Conservation (phyloP, 2,888 invertebrate genomes). For the Lobophora halterata region DNA sequence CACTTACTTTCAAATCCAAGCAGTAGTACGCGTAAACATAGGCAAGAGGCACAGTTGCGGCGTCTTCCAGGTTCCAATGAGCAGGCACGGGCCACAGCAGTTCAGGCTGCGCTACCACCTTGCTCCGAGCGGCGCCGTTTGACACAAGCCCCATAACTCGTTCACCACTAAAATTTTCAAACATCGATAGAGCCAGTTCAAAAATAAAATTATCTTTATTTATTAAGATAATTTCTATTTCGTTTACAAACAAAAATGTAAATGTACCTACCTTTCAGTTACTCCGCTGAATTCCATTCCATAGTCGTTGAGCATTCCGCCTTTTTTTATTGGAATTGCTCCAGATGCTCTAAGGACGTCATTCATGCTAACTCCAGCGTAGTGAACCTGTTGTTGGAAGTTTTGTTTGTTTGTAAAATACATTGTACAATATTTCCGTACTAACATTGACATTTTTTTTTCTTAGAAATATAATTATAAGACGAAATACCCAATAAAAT, state of each 20-base stretch:
- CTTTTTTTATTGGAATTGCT: conserved; percentile 21
- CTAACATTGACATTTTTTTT: too few species aligned
- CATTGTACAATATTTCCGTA: neutral
- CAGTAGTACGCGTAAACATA: conserved; percentile 51
- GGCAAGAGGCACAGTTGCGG: conserved; percentile 87
- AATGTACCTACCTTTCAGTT: conserved; percentile 41
- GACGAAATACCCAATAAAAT: too few species aligned
- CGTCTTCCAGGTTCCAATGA: conserved; percentile 85
- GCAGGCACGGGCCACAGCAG: conserved; percentile 85
- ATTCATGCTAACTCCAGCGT: conserved; percentile 37
- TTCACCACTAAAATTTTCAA: conserved; percentile 63
- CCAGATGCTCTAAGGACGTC: conserved; percentile 46
- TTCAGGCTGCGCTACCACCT: conserved; percentile 72
- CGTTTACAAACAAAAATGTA: too few species aligned
- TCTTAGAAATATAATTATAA: too few species aligned
- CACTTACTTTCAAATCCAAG: conserved; percentile 33
- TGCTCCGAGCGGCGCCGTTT: conserved; percentile 74
- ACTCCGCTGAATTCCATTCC: conserved; percentile 65
- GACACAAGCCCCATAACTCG: conserved; percentile 83
- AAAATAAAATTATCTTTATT: too few species aligned
- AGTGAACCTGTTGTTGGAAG: conserved; percentile 38
- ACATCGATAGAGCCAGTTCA: too few species aligned
- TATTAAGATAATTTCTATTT: too few species aligned
- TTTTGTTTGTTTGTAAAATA: neutral
- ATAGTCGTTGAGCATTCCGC: conserved; percentile 23